phyloP scores from a whole-genome alignment of 2,113 vertebrate genomes.

The Strigops habroptila region DNA sequence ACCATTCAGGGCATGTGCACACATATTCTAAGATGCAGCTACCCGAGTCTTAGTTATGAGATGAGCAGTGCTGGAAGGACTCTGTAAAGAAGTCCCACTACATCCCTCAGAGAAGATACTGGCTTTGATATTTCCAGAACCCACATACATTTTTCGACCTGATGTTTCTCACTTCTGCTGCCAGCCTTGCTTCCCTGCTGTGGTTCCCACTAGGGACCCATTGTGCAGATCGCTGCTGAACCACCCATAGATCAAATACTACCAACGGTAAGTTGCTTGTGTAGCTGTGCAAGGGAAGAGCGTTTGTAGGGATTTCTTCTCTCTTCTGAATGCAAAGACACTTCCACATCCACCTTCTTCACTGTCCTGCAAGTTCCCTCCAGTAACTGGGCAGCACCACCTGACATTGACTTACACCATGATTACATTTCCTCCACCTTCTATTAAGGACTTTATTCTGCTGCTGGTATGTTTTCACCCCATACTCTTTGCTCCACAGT shows the following conservation, averaged over 20 bases:
- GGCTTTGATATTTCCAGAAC: neutral
- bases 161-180: neutral
- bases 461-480: neutral
- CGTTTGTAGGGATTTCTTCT: neutral
- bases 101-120: neutral
- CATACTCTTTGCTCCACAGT: neutral
- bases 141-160: neutral
- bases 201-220: neutral
- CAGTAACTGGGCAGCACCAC: neutral
- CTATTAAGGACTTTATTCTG: neutral
- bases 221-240: neutral
- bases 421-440: neutral
- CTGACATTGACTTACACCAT: neutral
- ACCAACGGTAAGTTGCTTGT: neutral
- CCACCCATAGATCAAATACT: neutral
- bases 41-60: neutral
- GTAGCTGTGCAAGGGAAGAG: neutral
- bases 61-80: neutral
- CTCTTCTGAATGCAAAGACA: neutral
- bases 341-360: accelerated
- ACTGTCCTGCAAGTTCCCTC: neutral
- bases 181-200: neutral
- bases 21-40: neutral
- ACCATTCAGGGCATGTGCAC: neutral
- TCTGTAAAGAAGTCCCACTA: neutral